These are phyloP conservation scores for Pelochelys cantorii DNA, from an alignment of 2,797 vertebrate genomes.

Conservation along the genomic window DNA sequence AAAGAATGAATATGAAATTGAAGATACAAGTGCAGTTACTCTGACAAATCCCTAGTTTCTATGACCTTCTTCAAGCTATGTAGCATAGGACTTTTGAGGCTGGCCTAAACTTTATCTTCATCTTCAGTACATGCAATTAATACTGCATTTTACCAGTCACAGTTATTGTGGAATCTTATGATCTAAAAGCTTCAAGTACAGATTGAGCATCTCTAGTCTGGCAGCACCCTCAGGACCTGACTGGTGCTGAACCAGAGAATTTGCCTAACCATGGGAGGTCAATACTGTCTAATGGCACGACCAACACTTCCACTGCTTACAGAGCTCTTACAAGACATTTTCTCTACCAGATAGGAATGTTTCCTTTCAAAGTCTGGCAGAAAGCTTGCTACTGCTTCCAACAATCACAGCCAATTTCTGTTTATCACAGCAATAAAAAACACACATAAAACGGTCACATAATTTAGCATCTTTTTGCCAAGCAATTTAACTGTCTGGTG, in stretches of 20 bases:
- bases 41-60: conserved; percentile 46
- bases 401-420: conserved; percentile 66
- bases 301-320: too few species aligned
- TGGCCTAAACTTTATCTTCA: neutral
- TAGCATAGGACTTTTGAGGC: conserved; percentile 14
- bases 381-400: conserved; percentile 35
- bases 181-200: too few species aligned
- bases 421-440: conserved; percentile 75
- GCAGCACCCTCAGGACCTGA: too few species aligned
- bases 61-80: conserved; percentile 24
- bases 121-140: conserved; percentile 31
- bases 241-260: too few species aligned
- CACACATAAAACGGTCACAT: conserved; percentile 68
- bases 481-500: conserved; percentile 63
- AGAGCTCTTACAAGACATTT: neutral
- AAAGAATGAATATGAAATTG: conserved; percentile 25
- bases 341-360: conserved; percentile 13
- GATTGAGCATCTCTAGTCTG: too few species aligned
- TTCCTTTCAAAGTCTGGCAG: conserved; percentile 68
- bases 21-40: neutral
- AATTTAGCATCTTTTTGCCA: conserved; percentile 65
- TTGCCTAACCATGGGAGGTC: too few species aligned
- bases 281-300: too few species aligned
- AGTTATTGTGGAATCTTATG: conserved; percentile 28
- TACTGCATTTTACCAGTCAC: conserved; percentile 34